These are phyloP conservation scores for Corythoichthys haematopterus DNA, from an alignment of 2,113 vertebrate species.

Conservation along the genomic window DNA sequence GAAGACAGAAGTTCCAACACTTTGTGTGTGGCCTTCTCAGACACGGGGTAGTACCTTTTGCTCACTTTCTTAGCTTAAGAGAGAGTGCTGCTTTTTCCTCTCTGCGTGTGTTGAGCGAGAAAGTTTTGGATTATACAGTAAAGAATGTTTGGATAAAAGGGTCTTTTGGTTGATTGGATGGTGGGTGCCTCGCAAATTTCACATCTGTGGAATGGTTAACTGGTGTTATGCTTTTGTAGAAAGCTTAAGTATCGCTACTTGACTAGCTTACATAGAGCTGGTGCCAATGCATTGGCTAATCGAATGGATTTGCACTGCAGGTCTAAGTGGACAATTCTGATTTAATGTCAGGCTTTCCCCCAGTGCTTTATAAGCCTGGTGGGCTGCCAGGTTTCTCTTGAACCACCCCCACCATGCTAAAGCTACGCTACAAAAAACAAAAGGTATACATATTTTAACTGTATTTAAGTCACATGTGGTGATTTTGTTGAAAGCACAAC, in stretches of 20 bases:
- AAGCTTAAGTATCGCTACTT: not conserved
- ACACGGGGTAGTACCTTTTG: constrained; percentile 66
- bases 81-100: constrained; percentile 8
- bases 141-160: not conserved
- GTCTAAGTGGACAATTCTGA: not conserved
- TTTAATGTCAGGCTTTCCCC: not conserved
- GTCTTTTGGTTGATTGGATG: not conserved
- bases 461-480: no score
- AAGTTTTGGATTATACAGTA: not conserved
- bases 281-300: not conserved
- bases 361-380: no score
- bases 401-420: no score
- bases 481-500: no score
- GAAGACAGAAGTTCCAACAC: constrained; percentile 74
- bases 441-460: no score
- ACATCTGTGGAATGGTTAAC: not conserved
- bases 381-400: no score
- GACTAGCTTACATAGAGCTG: not conserved
- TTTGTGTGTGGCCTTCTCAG: constrained; percentile 67
- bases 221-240: not conserved
- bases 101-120: constrained; percentile 9
- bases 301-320: not conserved
- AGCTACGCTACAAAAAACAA: no score
- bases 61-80: constrained; percentile 44
- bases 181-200: not conserved